phyloP scores from a whole-genome alignment of 2,797 vertebrate species.

The Hemibagrus guttatus region DNA sequence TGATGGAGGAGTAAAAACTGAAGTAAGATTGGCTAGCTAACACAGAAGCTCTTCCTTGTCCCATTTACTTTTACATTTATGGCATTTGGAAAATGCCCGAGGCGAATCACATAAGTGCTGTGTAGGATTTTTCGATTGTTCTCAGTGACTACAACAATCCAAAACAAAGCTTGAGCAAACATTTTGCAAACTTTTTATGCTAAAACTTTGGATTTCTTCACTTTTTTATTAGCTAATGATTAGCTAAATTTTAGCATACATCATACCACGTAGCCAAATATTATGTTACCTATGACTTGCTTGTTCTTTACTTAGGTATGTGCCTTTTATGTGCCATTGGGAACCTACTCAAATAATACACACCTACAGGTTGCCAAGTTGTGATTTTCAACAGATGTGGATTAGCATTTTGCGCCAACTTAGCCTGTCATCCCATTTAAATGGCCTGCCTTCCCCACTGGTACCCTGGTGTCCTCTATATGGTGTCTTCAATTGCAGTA shows the following conservation, averaged over 20 bases:
- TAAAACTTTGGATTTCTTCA: not conserved
- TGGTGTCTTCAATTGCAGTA: not conserved
- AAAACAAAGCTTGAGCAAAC: not conserved
- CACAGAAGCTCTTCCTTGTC: not conserved
- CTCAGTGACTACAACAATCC: not conserved
- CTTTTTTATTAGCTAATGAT: not conserved
- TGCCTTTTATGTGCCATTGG: not conserved
- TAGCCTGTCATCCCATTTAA: not conserved
- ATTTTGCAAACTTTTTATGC: not conserved
- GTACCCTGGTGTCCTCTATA: not conserved
- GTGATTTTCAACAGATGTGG: not conserved
- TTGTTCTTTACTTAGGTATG: not conserved
- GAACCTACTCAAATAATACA: not conserved
- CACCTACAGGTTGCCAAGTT: not conserved
- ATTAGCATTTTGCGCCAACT: not conserved
- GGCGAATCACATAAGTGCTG: not conserved
- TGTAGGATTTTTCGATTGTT: no score
- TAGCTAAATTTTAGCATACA: not conserved
- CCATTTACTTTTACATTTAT: not conserved
- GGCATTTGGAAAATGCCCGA: not conserved
- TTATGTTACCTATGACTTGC: not conserved
- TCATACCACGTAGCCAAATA: not conserved
- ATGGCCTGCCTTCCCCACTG: not conserved
- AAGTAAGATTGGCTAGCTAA: not conserved
- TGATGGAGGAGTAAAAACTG: not conserved